A percentile compares a stretch with the other conserved stretches of the same genome.
Conservation (phyloP, 2,797 vertebrate genomes). For the Schizopygopsis pylzovi region DNA sequence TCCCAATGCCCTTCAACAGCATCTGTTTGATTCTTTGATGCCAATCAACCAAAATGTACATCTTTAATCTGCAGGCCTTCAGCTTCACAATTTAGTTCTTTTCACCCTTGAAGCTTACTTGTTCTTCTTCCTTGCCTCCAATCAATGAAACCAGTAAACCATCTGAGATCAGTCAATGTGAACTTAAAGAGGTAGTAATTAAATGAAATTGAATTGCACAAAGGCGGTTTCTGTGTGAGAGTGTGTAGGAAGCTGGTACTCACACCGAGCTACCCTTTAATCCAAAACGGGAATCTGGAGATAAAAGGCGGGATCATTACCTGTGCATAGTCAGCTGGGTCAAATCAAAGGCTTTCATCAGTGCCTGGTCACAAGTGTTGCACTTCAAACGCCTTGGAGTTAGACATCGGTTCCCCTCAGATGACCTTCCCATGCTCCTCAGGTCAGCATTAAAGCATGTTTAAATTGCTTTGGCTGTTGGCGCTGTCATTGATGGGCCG, state of each 20-base stretch:
- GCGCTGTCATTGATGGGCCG: neutral
- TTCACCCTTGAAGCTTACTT: slow-evolving; percentile 24
- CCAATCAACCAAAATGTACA: slow-evolving; percentile 6
- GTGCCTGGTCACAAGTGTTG: slow-evolving; percentile 47
- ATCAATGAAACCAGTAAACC: slow-evolving; percentile 43
- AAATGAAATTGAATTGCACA: slow-evolving; percentile 47
- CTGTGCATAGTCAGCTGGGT: slow-evolving; percentile 57
- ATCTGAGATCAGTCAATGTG: slow-evolving; percentile 48
- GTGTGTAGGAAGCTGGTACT: slow-evolving; percentile 42
- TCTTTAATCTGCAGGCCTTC: slow-evolving; percentile 39
- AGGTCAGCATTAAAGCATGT: slow-evolving; percentile 41
- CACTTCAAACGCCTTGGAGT: slow-evolving; percentile 59
- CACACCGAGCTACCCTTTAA: slow-evolving; percentile 59
- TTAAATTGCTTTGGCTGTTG: slow-evolving; percentile 39
- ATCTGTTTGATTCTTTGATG: slow-evolving; percentile 45
- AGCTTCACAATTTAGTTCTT: slow-evolving; percentile 41
- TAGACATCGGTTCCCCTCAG: slow-evolving; percentile 26
- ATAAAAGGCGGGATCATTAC: slow-evolving; percentile 64
- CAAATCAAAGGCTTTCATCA: slow-evolving; percentile 65
- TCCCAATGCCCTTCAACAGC: slow-evolving; percentile 31
- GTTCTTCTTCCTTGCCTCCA: slow-evolving; percentile 33
- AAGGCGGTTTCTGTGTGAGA: slow-evolving; percentile 36
- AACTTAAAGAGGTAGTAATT: slow-evolving; percentile 49
- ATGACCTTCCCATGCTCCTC: slow-evolving; percentile 49
- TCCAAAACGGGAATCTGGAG: slow-evolving; percentile 60